Base-by-base conservation (phyloP, 1,140 invertebrate genomes). In the Conus ventricosus region DNA sequence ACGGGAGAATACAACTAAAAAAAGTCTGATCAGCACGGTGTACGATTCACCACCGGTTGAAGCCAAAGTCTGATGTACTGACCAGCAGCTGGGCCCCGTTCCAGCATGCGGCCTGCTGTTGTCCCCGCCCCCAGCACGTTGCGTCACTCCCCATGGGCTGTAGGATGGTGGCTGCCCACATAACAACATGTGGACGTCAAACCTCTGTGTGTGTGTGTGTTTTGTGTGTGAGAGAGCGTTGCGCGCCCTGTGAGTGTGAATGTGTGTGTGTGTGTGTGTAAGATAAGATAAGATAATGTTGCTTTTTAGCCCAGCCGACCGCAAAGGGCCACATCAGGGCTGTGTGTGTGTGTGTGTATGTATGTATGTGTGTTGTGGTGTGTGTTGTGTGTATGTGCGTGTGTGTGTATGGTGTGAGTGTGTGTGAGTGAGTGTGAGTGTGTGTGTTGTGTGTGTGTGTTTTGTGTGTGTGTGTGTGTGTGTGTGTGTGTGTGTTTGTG, bases 61-160 rank as follows among this genome's bases (percentile, higher is more conserved):
- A 39, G 39, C 15, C 25, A 20, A 20, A 1, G 67, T 20, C 67
- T 57, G 81, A n/a, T 53, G 76, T 53, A 88, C 90, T 81, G 91
- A 96, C 96, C 91, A 99, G 95, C 97, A 99, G 98, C 94, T 99
- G 98, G 20, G 98, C 98, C 98, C 76, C 99, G 95, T 96, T 99
- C 99, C 53, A 99, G 95, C 63, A 99, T 98, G 91, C 95, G 95
- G 0, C 99, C 99, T 53, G 99, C 98, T 1, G 99, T 99, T 99
- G 94, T 99, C 99, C 6, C 98, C 13, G 98, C 97, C 39, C 99
- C 97, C 23, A 99, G 95, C 23, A 99, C 98, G 95, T 99, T 99
- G 13, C 99, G 94, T 98, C 98, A 90, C 97, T 97, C 27, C 98
- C 96, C 82, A 99, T 96, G 0, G 99, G 99, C 94, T 98, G 97